Percentiles rank a stretch among this genome's conserved stretches.
Conservation (phyloP, 2,797 vertebrate species). For the Enteromius unitaeniatus region DNA sequence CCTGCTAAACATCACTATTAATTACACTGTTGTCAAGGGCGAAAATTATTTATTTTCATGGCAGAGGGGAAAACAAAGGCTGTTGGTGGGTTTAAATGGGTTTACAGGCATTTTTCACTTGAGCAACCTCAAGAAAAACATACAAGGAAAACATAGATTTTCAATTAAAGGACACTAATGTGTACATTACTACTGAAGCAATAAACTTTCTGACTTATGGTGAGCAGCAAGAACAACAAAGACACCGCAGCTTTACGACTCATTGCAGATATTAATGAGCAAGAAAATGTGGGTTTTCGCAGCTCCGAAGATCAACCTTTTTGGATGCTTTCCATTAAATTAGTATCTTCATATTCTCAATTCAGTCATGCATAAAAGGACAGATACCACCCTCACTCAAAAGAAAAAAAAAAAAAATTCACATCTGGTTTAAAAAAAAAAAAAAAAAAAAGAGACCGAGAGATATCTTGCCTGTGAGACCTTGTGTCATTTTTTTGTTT, state of each 20-base stretch:
- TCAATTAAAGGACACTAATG: slow-evolving; percentile 78
- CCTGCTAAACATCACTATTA: slow-evolving; percentile 85
- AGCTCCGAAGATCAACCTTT: slow-evolving; percentile 61
- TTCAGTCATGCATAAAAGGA: slow-evolving; percentile 13
- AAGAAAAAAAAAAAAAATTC: not conserved
- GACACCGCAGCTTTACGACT: slow-evolving; percentile 64
- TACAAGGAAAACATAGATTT: slow-evolving; percentile 68
- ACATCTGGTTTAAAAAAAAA: not conserved
- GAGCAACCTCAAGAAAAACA: slow-evolving; percentile 60
- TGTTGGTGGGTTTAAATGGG: slow-evolving; percentile 72
- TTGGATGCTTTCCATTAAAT: slow-evolving; percentile 44
- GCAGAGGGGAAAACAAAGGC: slow-evolving; percentile 76
- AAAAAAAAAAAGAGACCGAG: not conserved
- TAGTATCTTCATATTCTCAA: slow-evolving; percentile 7
- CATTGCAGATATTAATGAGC: slow-evolving; percentile 72
- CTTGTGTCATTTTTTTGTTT: slow-evolving; percentile 54
- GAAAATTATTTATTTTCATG: slow-evolving; percentile 78
- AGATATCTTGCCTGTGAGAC: slow-evolving; percentile 24
- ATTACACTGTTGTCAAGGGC: slow-evolving; percentile 80
- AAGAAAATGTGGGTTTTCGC: slow-evolving; percentile 65
- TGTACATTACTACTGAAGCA: slow-evolving; percentile 75
- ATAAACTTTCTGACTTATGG: slow-evolving; percentile 73
- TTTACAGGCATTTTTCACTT: slow-evolving; percentile 75
- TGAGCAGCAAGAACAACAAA: slow-evolving; percentile 66
- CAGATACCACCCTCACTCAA: slow-evolving; percentile 10